Percentiles rank a stretch among this genome's conserved stretches.
phyloP scores from a whole-genome alignment of 2,888 invertebrate species.

The Podotricha telesiphe region DNA sequence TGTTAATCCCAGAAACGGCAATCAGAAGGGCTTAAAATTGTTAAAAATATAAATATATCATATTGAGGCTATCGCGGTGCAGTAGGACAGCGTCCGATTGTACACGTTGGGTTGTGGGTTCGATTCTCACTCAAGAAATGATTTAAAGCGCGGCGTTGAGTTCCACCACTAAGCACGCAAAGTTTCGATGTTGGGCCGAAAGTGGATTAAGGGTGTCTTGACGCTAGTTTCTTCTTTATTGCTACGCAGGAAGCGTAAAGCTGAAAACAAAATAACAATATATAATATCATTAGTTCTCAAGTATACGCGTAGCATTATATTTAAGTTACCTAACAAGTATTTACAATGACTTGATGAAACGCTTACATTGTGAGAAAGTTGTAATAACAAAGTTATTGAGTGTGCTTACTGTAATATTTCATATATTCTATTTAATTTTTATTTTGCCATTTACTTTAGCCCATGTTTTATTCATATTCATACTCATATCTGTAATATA shows the following conservation, averaged over 20 bases:
- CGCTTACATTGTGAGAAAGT: slow-evolving; percentile 30
- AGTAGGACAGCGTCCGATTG: no score
- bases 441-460: neutral
- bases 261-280: neutral
- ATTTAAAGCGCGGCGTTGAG: no score
- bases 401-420: neutral
- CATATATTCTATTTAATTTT: neutral
- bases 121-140: no score
- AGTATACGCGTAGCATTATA: slow-evolving; percentile 38
- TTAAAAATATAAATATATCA: no score
- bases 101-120: no score
- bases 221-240: neutral
- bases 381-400: neutral
- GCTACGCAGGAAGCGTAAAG: neutral
- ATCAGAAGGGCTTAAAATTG: no score
- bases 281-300: neutral
- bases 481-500: slow-evolving; percentile 1
- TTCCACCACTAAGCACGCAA: no score
- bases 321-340: slow-evolving; percentile 41
- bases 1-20: no score
- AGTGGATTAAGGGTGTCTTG: no score
- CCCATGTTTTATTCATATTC: neutral
- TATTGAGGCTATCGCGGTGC: no score
- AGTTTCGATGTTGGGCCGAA: no score
- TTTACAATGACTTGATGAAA: slow-evolving; percentile 40